Conservation (phyloP, 2,888 invertebrate genomes). For the Stenolophus ochropezus region DNA sequence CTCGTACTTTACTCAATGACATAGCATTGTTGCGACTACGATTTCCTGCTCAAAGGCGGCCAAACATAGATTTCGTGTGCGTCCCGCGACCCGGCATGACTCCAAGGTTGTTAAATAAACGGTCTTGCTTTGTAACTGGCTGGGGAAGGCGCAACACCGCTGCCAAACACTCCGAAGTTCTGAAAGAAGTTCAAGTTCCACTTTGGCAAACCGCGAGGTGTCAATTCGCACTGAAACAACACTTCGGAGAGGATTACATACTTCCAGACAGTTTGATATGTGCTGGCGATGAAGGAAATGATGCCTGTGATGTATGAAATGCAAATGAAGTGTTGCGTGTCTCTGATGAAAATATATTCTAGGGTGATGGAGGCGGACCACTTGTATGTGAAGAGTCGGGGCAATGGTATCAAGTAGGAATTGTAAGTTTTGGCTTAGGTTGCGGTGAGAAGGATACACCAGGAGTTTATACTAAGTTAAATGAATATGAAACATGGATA, state of each 20-base stretch:
- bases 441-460: slow-evolving; percentile 54
- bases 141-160: slow-evolving; percentile 39
- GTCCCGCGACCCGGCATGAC: slow-evolving; percentile 21
- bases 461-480: slow-evolving; percentile 56
- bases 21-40: slow-evolving; percentile 38
- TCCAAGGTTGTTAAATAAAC: slow-evolving; percentile 15
- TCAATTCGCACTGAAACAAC: slow-evolving; percentile 45
- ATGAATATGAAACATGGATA: slow-evolving; percentile 51
- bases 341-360: background rate
- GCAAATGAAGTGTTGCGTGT: background rate
- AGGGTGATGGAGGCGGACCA: slow-evolving; percentile 56
- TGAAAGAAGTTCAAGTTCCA: slow-evolving; percentile 55
- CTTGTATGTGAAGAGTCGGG: slow-evolving; percentile 53
- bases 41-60: slow-evolving; percentile 44
- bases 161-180: slow-evolving; percentile 29
- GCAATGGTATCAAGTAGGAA: slow-evolving; percentile 55
- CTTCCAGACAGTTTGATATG: slow-evolving; percentile 45
- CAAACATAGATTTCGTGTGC: slow-evolving; percentile 49
- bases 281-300: slow-evolving; percentile 51
- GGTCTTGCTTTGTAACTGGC: slow-evolving; percentile 55
- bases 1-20: slow-evolving; percentile 28
- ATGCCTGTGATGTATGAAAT: slow-evolving; percentile 51
- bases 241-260: slow-evolving; percentile 48
- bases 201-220: slow-evolving; percentile 50
- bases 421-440: slow-evolving; percentile 57